These are phyloP conservation scores for Steinernema carpocapsae DNA, from an alignment of 2,888 invertebrate genomes.

Conservation along the genomic window DNA sequence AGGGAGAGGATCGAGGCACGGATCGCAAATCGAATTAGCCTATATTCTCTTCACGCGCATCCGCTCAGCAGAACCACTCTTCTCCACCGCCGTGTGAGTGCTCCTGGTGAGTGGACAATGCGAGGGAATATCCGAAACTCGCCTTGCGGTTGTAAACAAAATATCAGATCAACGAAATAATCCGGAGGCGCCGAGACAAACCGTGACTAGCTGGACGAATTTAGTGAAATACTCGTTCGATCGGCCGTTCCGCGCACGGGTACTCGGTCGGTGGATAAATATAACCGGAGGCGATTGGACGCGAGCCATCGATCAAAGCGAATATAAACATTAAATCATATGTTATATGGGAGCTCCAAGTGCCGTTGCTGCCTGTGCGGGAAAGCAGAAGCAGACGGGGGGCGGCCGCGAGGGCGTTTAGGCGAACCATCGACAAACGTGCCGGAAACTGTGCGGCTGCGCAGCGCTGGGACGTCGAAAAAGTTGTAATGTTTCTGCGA, in stretches of 20 bases:
- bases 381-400: conserved; percentile 16
- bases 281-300: conserved; percentile 4
- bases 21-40: conserved; percentile 35
- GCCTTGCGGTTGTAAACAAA: conserved; percentile 22
- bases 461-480: conserved; percentile 5
- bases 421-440: not conserved
- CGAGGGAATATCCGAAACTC: not conserved
- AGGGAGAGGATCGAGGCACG: conserved; percentile 19
- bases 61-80: conserved; percentile 18
- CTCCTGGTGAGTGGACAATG: conserved; percentile 22
- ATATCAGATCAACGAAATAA: conserved; percentile 18
- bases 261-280: not conserved
- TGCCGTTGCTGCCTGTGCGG: conserved; percentile 1
- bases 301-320: conserved; percentile 23
- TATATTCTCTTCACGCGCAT: conserved; percentile 34
- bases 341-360: conserved; percentile 21
- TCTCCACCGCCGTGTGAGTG: not conserved
- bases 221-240: not conserved
- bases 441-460: conserved; percentile 17
- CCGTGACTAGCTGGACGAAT: conserved; percentile 18
- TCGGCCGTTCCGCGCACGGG: not conserved
- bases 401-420: not conserved
- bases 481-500: conserved; percentile 9
- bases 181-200: not conserved
- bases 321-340: conserved; percentile 34